phyloP scores from a whole-genome alignment of 1,140 invertebrate species.

The Calliopsis andreniformis region DNA sequence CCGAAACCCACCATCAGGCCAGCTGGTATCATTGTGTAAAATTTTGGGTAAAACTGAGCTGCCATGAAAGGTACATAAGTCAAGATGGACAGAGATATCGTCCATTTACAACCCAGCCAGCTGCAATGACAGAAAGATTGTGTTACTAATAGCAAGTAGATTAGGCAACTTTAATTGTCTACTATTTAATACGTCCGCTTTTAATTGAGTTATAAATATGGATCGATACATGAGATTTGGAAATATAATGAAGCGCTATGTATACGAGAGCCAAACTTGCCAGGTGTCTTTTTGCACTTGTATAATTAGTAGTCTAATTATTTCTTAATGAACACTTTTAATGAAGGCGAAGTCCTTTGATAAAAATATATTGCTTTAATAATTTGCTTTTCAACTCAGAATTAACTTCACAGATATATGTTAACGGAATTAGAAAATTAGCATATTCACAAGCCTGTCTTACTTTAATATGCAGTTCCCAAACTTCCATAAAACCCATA shows the following conservation, averaged over 20 bases:
- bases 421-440: too few relatives aligned
- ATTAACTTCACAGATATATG: too few relatives aligned
- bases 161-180: neutral
- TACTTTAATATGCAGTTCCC: neutral
- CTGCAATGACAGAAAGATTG: slow-evolving; percentile 78
- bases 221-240: neutral
- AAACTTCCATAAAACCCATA: neutral
- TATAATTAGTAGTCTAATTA: neutral
- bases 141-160: neutral
- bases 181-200: neutral
- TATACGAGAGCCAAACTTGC: neutral
- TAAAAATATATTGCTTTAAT: too few relatives aligned
- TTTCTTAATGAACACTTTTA: too few relatives aligned
- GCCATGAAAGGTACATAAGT: slow-evolving; percentile 94
- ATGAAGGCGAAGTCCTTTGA: neutral
- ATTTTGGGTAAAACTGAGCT: slow-evolving; percentile 92
- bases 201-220: neutral
- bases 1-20: slow-evolving; percentile 92
- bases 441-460: too few relatives aligned
- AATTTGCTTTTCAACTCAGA: too few relatives aligned
- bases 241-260: neutral
- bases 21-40: slow-evolving; percentile 92
- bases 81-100: slow-evolving; percentile 90
- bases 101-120: slow-evolving; percentile 93
- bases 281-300: neutral